These are phyloP conservation scores for Cotesia vestalis DNA, from an alignment of 1,140 invertebrate genomes.

Conservation along the genomic window DNA sequence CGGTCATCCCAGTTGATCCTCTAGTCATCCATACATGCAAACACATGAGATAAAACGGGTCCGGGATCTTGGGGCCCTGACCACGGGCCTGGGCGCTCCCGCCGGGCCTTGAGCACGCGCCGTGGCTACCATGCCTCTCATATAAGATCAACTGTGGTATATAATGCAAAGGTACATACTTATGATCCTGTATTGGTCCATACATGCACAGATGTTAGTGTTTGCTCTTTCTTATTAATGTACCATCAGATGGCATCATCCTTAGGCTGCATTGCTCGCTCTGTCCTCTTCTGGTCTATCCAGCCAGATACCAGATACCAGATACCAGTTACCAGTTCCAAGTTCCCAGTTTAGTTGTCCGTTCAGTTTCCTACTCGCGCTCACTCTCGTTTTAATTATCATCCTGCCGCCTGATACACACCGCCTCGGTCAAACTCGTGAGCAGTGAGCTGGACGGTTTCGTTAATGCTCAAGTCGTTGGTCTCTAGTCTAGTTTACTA, in stretches of 20 bases:
- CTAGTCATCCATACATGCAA: too few species aligned
- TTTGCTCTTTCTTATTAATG: too few species aligned
- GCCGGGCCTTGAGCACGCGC: conserved; percentile 45
- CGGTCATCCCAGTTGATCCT: too few species aligned
- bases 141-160: not conserved
- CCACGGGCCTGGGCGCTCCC: conserved; percentile 38
- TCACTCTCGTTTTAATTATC: conserved; percentile 39
- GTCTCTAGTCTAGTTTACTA: not conserved
- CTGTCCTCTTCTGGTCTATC: conserved; percentile 16
- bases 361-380: conserved; percentile 18
- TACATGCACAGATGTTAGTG: too few species aligned
- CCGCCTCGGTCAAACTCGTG: conserved; percentile 26
- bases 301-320: not conserved
- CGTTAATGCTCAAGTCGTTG: not conserved
- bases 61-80: conserved; percentile 40
- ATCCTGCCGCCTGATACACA: not conserved
- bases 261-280: not conserved
- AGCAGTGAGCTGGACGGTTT: conserved; percentile 6
- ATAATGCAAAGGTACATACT: not conserved
- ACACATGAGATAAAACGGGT: not conserved
- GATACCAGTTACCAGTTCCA: not conserved
- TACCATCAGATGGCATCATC: too few species aligned
- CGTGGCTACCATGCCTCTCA: conserved; percentile 26
- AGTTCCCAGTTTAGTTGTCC: not conserved
- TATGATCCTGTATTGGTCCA: not conserved